Percentiles rank a stretch among this genome's conserved stretches.
These are phyloP conservation scores for Bolinopsis microptera DNA, from an alignment of 37 sponge, comb jelly and placozoan species.

Conservation along the genomic window DNA sequence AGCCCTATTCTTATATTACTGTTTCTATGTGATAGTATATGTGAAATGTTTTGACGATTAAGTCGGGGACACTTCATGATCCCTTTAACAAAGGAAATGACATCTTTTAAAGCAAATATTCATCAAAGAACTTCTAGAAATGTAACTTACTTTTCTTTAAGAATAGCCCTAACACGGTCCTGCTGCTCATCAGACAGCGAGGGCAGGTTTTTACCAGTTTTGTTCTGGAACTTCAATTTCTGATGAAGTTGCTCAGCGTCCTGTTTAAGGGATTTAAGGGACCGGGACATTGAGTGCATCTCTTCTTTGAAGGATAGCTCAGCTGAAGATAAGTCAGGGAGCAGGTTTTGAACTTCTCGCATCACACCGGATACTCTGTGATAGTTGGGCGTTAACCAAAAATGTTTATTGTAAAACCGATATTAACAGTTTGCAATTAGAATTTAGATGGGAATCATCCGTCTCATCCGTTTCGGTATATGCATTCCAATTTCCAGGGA, in stretches of 20 bases:
- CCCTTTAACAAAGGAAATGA: no score
- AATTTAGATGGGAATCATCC: no score
- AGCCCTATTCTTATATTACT: no score
- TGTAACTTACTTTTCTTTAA: constrained; percentile 49
- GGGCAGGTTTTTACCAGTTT: background rate
- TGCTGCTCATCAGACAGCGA: background rate
- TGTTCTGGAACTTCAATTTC: constrained; percentile 46
- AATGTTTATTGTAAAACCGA: background rate
- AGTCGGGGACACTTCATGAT: no score
- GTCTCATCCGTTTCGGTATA: no score
- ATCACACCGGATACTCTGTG: constrained; percentile 18
- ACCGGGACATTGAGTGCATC: constrained; percentile 11
- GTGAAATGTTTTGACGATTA: no score
- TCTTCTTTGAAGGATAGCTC: constrained; percentile 27
- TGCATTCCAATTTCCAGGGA: no score
- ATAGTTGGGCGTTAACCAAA: background rate
- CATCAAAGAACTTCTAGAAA: background rate
- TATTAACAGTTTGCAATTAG: no score
- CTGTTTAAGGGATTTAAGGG: background rate
- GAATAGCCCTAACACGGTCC: constrained; percentile 48
- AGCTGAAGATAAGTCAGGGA: constrained; percentile 18
- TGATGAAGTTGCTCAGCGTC: constrained; percentile 20
- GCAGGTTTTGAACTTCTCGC: constrained; percentile 53
- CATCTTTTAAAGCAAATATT: no score
- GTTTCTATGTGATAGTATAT: no score